Evolutionary conservation across 2,888 invertebrate species (phyloP).

Genomic region (Chymomyza procnemis): DNA sequence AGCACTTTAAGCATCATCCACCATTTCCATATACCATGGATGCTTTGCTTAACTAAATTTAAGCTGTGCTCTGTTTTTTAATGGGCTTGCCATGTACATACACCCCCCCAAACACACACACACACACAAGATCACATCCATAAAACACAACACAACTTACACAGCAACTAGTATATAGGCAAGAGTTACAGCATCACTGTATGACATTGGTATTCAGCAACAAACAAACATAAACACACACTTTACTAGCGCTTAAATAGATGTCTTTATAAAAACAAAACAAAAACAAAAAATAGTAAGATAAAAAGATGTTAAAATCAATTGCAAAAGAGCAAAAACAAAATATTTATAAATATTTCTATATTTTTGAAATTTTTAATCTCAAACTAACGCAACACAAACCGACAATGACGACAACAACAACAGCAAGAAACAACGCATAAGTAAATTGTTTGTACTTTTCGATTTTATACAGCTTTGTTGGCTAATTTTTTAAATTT

Average conservation of each 20-base stretch:
- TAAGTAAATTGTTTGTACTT: neutral
- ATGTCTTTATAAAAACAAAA: conserved; percentile 56
- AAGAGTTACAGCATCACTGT: conserved; percentile 56
- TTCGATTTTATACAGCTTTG: neutral
- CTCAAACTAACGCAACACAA: neutral
- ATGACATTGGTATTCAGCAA: conserved; percentile 41
- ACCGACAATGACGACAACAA: neutral
- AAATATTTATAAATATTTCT: conserved; percentile 13
- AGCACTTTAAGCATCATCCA: conserved; percentile 63
- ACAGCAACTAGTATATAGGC: conserved; percentile 47
- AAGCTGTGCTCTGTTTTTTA: conserved; percentile 22
- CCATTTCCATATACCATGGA: conserved; percentile 84
- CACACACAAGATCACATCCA: conserved; percentile 1
- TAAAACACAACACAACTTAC: conserved; percentile 19
- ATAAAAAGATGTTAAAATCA: conserved; percentile 69
- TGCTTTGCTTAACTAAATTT: conserved; percentile 81
- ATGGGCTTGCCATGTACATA: conserved; percentile 71
- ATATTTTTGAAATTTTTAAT: neutral
- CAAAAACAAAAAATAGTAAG: conserved; percentile 61
- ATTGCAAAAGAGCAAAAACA: conserved; percentile 42
- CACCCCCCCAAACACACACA: conserved; percentile 19
- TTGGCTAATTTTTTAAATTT: neutral
- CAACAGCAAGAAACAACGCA: neutral
- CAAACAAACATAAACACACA: conserved; percentile 39
- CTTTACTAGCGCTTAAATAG: conserved; percentile 71